A percentile compares a stretch with the other conserved stretches of the same genome.
phyloP scores from a whole-genome alignment of 2,113 vertebrate species.

The Macroglossus sobrinus region DNA sequence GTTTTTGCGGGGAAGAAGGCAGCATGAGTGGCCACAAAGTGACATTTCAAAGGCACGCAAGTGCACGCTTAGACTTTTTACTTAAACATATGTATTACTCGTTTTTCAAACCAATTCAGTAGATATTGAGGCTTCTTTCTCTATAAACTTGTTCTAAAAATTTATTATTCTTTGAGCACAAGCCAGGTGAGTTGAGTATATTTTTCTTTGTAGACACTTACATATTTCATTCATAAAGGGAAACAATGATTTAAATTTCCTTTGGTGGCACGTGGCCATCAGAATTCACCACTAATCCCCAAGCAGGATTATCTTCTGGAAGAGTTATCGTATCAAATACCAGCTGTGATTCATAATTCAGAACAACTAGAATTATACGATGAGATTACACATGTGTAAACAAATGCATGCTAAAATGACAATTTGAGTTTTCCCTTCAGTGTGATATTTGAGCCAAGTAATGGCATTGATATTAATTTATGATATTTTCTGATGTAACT shows the following conservation, averaged over 20 bases:
- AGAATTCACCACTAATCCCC: constrained; percentile 52
- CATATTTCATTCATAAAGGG: constrained; percentile 7
- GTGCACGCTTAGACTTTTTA: neutral
- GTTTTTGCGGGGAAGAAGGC: neutral
- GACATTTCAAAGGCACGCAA: neutral
- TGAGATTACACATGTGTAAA: neutral
- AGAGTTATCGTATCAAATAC: constrained; percentile 32
- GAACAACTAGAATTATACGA: neutral
- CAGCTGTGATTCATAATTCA: constrained; percentile 36
- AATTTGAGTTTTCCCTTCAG: constrained; percentile 25
- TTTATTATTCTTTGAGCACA: neutral
- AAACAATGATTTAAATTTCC: constrained; percentile 54
- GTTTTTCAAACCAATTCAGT: neutral
- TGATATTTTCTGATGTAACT: constrained; percentile 4
- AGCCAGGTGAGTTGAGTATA: neutral
- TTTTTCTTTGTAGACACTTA: neutral
- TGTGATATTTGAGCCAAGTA: neutral
- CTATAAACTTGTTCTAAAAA: neutral
- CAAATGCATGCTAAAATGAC: neutral
- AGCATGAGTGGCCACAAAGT: neutral
- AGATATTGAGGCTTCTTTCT: neutral
- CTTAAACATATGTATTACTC: neutral
- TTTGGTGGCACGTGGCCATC: neutral
- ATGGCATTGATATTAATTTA: constrained; percentile 31
- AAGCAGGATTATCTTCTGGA: constrained; percentile 43